Conservation (phyloP, 2,797 vertebrate genomes). For the Delichon dasypus region DNA sequence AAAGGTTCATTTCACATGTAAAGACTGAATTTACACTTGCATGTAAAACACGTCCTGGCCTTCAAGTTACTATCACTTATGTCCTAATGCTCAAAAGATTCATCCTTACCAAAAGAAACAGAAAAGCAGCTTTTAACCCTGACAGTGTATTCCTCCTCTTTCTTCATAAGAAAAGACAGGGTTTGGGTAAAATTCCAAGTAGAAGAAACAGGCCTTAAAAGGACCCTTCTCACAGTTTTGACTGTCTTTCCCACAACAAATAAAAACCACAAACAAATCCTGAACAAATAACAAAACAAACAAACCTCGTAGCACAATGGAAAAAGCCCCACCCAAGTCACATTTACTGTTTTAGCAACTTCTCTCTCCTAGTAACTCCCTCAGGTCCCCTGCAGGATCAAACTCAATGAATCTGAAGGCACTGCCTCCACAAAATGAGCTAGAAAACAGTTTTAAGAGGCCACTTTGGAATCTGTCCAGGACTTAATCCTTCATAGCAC, state of each 20-base stretch:
- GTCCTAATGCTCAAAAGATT: not conserved
- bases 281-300: not conserved
- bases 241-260: not conserved
- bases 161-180: not conserved
- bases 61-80: not conserved
- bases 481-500: not conserved
- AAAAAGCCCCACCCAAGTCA: rapidly evolving
- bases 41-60: not conserved
- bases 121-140: not conserved
- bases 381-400: not conserved
- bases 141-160: not conserved
- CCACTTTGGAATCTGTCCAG: not conserved
- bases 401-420: not conserved
- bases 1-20: not conserved
- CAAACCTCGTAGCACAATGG: rapidly evolving
- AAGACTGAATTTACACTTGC: not conserved
- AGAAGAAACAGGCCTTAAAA: not conserved
- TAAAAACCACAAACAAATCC: not conserved
- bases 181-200: not conserved
- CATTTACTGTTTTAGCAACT: not conserved
- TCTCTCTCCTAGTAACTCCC: not conserved
- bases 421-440: not conserved
- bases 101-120: not conserved
- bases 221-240: not conserved
- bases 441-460: not conserved